Conservation (phyloP, 2,797 vertebrate species). For the Cossypha polioptera region DNA sequence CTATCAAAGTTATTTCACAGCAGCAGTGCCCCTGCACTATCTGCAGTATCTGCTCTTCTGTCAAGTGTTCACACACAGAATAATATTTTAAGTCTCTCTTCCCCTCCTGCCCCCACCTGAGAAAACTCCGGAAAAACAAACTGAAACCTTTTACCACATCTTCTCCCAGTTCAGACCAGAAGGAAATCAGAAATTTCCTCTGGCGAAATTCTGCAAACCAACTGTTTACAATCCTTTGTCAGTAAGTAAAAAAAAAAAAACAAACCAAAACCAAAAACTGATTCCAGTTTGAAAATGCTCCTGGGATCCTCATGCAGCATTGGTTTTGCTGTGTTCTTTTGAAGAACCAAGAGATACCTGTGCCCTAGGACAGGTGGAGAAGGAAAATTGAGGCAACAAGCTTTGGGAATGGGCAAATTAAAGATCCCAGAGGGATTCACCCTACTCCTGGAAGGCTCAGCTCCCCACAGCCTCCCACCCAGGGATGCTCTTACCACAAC, state of each 20-base stretch:
- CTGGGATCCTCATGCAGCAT: fast-evolving
- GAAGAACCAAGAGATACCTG: fast-evolving
- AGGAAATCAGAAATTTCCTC: conserved; percentile 48
- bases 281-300: background rate
- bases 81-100: background rate
- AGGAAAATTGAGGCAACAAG: background rate
- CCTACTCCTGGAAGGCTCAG: background rate
- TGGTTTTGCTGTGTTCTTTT: fast-evolving
- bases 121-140: background rate
- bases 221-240: background rate
- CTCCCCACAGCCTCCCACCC: background rate
- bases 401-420: fast-evolving
- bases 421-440: background rate
- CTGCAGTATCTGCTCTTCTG: background rate
- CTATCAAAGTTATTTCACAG: background rate
- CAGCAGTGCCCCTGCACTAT: background rate
- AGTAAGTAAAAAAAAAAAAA: background rate
- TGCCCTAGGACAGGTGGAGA: background rate
- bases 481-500: background rate
- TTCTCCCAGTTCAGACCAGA: conserved; percentile 16
- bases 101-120: background rate
- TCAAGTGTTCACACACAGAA: background rate
- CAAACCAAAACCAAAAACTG: too few species aligned
- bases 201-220: background rate
- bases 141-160: background rate